Evolutionary conservation across 2,888 invertebrate genomes (phyloP), one percentile per base, ranked within the genome.

Genomic region (Drosophila sordidula): DNA sequence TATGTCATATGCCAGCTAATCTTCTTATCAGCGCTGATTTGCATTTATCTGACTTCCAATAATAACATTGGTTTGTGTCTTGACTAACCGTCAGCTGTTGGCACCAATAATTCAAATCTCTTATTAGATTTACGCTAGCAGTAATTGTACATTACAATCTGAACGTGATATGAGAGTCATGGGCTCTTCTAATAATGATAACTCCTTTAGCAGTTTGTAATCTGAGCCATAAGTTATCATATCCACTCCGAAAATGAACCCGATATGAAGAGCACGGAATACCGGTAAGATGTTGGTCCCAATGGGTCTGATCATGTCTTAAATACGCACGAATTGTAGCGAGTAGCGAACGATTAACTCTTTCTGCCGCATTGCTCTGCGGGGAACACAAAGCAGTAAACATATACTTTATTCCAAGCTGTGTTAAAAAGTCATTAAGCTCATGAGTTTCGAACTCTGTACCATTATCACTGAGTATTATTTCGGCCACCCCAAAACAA

Each of bases 361-460:
- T 47, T 22, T 72, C 71, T 2, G 46, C 51, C 6, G 65, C 54
- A 26, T 70, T 70, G 1, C 54, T 38, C 36, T 70, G 65, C 1
- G 65, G 70, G 2, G 65, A 72, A 39, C 62, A 55, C 11, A 68
- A 42, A 2, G 72, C 72, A 0, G 65, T 65, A 25, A 14, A 50
- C 2, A 38, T 12, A 50, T 50, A 25, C 4, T 36, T n/a, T 22
- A 50, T 25, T 6, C 25, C 49, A 25, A 50, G 38, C 11, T 38
- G 14, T n/a, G n/a, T n/a, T n/a, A n/a, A n/a, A n/a, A n/a, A n/a
- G n/a, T n/a, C n/a, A n/a, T n/a, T n/a, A n/a, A n/a, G n/a, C n/a
- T n/a, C n/a, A n/a, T n/a, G n/a, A n/a, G n/a, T n/a, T n/a, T n/a
- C n/a, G n/a, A n/a, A n/a, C n/a, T n/a, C n/a, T n/a, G n/a, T n/a